Percentiles rank a stretch among this genome's conserved stretches.
These are phyloP conservation scores for Diabrotica balteata DNA, from an alignment of 2,888 invertebrate species.

Conservation along the genomic window DNA sequence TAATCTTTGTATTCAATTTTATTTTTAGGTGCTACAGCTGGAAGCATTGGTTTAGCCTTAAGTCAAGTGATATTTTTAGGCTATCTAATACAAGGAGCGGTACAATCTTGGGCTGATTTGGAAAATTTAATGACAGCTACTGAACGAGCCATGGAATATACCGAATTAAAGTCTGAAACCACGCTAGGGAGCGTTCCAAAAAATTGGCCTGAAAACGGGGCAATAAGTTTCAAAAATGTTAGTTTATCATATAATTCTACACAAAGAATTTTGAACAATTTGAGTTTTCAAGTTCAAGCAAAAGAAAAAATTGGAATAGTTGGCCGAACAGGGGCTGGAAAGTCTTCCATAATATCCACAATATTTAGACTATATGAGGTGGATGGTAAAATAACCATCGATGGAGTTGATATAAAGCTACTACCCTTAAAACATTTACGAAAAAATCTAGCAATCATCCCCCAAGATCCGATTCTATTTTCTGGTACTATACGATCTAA, in stretches of 20 bases:
- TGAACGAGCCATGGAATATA: slow-evolving; percentile 71
- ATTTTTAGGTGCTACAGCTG: slow-evolving; percentile 45
- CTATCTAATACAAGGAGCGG: slow-evolving; percentile 68
- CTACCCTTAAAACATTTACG: slow-evolving; percentile 79
- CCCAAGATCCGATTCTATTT: slow-evolving; percentile 86
- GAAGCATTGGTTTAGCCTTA: slow-evolving; percentile 67
- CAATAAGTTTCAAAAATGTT: slow-evolving; percentile 72
- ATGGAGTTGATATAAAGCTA: slow-evolving; percentile 72
- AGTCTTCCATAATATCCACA: slow-evolving; percentile 77
- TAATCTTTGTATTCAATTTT: background rate
- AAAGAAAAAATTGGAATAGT: slow-evolving; percentile 80
- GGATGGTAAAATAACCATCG: slow-evolving; percentile 82
- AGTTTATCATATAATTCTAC: slow-evolving; percentile 75
- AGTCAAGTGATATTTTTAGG: slow-evolving; percentile 81
- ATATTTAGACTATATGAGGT: slow-evolving; percentile 80
- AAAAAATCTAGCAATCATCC: slow-evolving; percentile 80
- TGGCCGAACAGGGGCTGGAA: slow-evolving; percentile 85
- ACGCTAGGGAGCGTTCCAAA: slow-evolving; percentile 62
- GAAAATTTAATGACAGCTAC: slow-evolving; percentile 87
- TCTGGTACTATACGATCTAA: slow-evolving; percentile 86
- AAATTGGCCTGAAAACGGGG: slow-evolving; percentile 76
- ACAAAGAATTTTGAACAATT: slow-evolving; percentile 74
- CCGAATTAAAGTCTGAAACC: slow-evolving; percentile 60
- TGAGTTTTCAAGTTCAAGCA: slow-evolving; percentile 72
- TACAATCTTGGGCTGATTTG: slow-evolving; percentile 84